These are phyloP conservation scores for Morone chrysops DNA, from an alignment of 2,113 vertebrate species.

Conservation along the genomic window DNA sequence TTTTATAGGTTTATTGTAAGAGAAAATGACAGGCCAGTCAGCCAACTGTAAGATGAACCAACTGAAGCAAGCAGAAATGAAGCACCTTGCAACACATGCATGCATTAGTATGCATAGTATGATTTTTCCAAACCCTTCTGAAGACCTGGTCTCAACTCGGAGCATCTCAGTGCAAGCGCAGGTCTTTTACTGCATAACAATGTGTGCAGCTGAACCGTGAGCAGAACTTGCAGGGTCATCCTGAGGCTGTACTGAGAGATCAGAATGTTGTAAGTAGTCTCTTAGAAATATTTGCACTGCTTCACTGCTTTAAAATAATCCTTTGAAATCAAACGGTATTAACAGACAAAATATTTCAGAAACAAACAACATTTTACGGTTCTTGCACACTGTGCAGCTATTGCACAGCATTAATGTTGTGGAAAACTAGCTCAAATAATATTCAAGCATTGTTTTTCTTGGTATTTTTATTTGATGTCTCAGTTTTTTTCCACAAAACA, in stretches of 20 bases:
- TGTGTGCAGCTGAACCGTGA: conserved; percentile 20
- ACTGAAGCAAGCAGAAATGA: conserved; percentile 43
- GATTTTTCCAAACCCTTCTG: conserved; percentile 35
- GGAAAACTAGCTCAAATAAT: conserved; percentile 16
- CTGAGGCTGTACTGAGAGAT: conserved; percentile 16
- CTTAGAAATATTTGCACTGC: conserved; percentile 34
- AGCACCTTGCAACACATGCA: conserved; percentile 42
- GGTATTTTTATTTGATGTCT: not conserved
- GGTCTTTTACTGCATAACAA: conserved; percentile 47
- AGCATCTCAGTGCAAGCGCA: conserved; percentile 18
- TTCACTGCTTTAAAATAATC: conserved; percentile 29
- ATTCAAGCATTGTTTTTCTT: conserved; percentile 20
- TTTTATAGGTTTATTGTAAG: conserved; percentile 56
- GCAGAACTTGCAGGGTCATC: conserved; percentile 47
- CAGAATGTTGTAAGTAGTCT: conserved; percentile 36
- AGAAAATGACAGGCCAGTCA: conserved; percentile 52
- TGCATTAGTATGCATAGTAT: conserved; percentile 67
- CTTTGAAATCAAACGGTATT: conserved; percentile 36
- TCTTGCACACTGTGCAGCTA: conserved; percentile 15
- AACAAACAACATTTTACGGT: conserved; percentile 15
- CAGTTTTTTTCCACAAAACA: not conserved
- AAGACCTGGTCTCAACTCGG: conserved; percentile 43
- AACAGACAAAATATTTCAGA: conserved; percentile 1
- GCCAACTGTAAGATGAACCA: conserved; percentile 49
- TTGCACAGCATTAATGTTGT: conserved; percentile 12